Conservation (phyloP, 1,140 invertebrate species). For the Melipona quadrifasciata region DNA sequence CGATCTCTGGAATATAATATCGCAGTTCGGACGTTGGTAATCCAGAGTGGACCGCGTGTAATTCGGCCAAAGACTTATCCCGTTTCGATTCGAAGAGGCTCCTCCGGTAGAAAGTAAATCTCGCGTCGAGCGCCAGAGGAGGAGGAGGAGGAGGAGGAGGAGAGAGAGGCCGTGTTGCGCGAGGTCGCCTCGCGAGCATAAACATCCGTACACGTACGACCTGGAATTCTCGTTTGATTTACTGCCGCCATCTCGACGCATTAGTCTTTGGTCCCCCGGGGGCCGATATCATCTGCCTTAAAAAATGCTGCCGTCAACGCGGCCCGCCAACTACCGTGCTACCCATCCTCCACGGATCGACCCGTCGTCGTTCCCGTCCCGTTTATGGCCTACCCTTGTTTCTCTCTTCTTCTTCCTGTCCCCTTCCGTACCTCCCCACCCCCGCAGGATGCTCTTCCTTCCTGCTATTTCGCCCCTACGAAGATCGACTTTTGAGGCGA, state of each 20-base stretch:
- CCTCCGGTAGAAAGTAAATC: slow-evolving; percentile 66
- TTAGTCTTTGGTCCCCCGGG: slow-evolving; percentile 70
- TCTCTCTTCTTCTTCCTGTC: slow-evolving; percentile 13
- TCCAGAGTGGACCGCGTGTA: too few relatives aligned
- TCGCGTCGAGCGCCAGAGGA: slow-evolving; percentile 7
- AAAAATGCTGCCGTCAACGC: slow-evolving; percentile 71
- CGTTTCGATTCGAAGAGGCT: slow-evolving; percentile 53
- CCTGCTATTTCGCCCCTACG: not conserved
- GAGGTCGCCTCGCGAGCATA: slow-evolving; percentile 63
- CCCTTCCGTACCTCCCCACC: not conserved
- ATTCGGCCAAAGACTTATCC: slow-evolving; percentile 45
- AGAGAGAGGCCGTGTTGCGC: slow-evolving; percentile 33
- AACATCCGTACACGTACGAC: slow-evolving; percentile 68
- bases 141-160: not conserved
- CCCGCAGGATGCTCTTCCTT: slow-evolving; percentile 7
- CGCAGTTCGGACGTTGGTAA: too few relatives aligned
- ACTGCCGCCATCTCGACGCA: slow-evolving; percentile 71
- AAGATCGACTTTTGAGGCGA: slow-evolving; percentile 38
- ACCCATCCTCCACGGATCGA: slow-evolving; percentile 66
- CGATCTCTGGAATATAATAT: too few relatives aligned
- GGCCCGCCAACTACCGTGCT: slow-evolving; percentile 69
- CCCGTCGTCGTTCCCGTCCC: slow-evolving; percentile 39
- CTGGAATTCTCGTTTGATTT: slow-evolving; percentile 71
- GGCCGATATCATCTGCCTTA: slow-evolving; percentile 71
- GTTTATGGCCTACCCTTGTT: slow-evolving; percentile 44